Base-by-base conservation (phyloP, 92 coral and sea anemone species). In the Phenganax subtilis region DNA sequence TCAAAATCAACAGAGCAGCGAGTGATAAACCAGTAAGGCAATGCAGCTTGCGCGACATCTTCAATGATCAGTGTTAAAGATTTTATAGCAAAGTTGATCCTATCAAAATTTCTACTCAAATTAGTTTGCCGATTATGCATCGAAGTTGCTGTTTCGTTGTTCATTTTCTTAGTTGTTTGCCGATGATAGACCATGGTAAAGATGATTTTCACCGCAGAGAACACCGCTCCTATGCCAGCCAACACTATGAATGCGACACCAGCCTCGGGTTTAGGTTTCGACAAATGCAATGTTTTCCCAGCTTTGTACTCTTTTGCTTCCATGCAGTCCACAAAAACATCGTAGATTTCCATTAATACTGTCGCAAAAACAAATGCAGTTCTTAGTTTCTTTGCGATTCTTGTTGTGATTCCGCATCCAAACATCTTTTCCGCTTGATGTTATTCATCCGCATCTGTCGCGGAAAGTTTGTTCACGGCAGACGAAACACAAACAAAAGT, bases 1-100 rank as follows among this genome's bases (percentile, higher is more conserved):
- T 73, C 60, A 55, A 73, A 73, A 25, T 53, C 77, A 52, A 73
- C 77, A 53, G 77, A 73, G 51, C 77, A 73, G 37, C 77, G 58
- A 51, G 77, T 73, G 59, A 73, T 58, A 54, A 73, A 73, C 59
- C 58, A 73, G 62, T 73, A 73, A 31, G 77, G 62, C 14, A 73
- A 15, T 0, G 77, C 77, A 53, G 77, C 62, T 55, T 73, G 77
- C 16, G 77, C 62, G 61, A 73, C 11, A 54, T 73, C 77, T 51
- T 73, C 77, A 73, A 53, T 51, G 11, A 73, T 55, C 14, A 73
- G n/a, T 6, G 77, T 73, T 7, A 55, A 14, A 7, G 77, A n/a
- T 73, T 73, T 73, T 25, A 73, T 25, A 6, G 62, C 58, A 37
- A 55, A 4, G 51, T 73, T 55, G n/a, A 52, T 44, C 7, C 7